Evolutionary conservation across 1,140 invertebrate species (phyloP), one percentile per base, ranked within the genome.

Genomic region (Zaprionus camerounensis): DNA sequence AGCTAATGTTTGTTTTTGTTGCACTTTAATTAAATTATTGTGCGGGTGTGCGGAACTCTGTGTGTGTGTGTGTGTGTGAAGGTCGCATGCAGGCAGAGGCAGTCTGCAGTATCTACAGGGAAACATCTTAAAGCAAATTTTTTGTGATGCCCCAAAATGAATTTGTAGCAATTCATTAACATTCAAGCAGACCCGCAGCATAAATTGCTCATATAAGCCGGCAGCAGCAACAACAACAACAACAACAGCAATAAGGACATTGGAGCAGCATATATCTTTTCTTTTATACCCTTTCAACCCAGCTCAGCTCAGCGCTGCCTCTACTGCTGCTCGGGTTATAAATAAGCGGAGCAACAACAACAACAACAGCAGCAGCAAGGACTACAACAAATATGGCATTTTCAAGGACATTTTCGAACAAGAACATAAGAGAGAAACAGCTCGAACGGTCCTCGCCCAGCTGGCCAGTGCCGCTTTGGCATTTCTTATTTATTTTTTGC

Each of bases 101-200:
- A 46, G 24, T 69, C n/a, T n/a, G 67, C 31, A 55, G 66, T 64
- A 58, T 67, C 51, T 68, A 44, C 15, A n/a, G 15, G 17, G 31
- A 46, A 22, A 5, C 26, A 53, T 24, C 65, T 71, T 71, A 28
- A 70, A 72, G 68, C 74, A 71, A 67, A 53, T 62, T 56, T 63
- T 70, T 65, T 62, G 59, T 73, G 75, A 78, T 76, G 78, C 57
- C 57, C 15, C 61, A 66, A 72, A 73, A 82, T 85, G 78, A 82
- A 88, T 88, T 85, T 88, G 79, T 80, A 80, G 62, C 81, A 80
- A 90, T 88, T 88, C 85, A 90, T 88, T 88, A 90, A 76, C 72
- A 88, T 88, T 85, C 81, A 88, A 76, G 81, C 49, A 78, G 62
- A 41, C 56, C 36, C 26, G 22, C 75, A 68, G 76, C 59, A 76